Percentiles rank a stretch among this genome's conserved stretches.
phyloP scores from a whole-genome alignment of 2,888 invertebrate genomes.

The Sphaerophoria taeniata region DNA sequence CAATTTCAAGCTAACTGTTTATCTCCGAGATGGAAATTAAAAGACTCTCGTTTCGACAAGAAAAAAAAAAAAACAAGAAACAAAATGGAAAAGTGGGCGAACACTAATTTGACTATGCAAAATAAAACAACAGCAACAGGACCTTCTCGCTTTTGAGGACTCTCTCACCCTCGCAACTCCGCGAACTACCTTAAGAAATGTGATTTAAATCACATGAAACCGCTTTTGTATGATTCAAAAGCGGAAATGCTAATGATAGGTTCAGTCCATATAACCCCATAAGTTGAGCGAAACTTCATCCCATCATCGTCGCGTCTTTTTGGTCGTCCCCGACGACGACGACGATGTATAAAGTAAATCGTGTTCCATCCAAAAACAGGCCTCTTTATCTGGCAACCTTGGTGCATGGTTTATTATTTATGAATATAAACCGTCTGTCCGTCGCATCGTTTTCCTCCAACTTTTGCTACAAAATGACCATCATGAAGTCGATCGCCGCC shows the following conservation, averaged over 20 bases:
- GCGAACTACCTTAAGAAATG: slow-evolving; percentile 34
- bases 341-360: not conserved
- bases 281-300: slow-evolving; percentile 37
- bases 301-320: not conserved
- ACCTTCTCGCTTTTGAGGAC: slow-evolving; percentile 37
- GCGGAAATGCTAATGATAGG: slow-evolving; percentile 83
- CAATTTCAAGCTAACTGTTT: slow-evolving; percentile 47
- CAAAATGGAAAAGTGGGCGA: slow-evolving; percentile 38
- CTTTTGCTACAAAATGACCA: slow-evolving; percentile 53
- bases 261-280: slow-evolving; percentile 73
- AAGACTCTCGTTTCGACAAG: slow-evolving; percentile 1
- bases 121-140: slow-evolving; percentile 57
- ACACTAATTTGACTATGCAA: slow-evolving; percentile 73
- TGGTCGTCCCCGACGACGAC: too few relatives aligned
- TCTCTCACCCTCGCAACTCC: not conserved
- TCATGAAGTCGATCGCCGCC: not conserved
- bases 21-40: slow-evolving; percentile 50
- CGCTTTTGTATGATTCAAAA: slow-evolving; percentile 79
- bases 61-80: too few relatives aligned
- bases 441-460: slow-evolving; percentile 13
- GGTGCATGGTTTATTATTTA: slow-evolving; percentile 73
- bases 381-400: slow-evolving; percentile 44
- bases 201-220: slow-evolving; percentile 72
- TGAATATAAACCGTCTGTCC: slow-evolving; percentile 71
- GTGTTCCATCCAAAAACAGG: slow-evolving; percentile 21